Evolutionary conservation across 1,140 invertebrate genomes (phyloP).

Genomic region (Pogonomyrmex californicus): DNA sequence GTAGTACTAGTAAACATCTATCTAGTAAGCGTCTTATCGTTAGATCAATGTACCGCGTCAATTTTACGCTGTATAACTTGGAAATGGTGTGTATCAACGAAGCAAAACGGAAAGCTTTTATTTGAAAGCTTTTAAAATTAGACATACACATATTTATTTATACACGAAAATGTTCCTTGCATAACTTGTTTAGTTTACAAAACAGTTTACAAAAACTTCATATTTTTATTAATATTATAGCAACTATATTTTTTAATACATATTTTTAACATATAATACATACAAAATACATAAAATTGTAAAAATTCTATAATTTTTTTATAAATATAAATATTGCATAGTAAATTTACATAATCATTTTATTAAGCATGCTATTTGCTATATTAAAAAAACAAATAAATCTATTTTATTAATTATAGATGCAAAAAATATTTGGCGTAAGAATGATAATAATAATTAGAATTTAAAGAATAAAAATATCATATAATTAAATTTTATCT

Average conservation of each 20-base stretch:
- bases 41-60: slow-evolving; percentile 14
- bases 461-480: background rate
- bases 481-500: background rate
- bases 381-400: background rate
- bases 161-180: background rate
- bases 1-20: background rate
- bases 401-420: slow-evolving; percentile 4
- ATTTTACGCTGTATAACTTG: background rate
- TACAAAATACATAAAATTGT: background rate
- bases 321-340: background rate
- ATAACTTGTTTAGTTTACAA: background rate
- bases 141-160: background rate
- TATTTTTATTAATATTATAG: background rate
- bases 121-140: background rate
- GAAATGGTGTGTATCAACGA: slow-evolving; percentile 28
- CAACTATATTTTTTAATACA: slow-evolving; percentile 4
- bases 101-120: slow-evolving; percentile 25
- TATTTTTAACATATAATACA: background rate
- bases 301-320: background rate
- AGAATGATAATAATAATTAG: background rate
- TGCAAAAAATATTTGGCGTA: background rate
- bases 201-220: background rate
- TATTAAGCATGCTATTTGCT: background rate
- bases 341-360: background rate
- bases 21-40: slow-evolving; percentile 17